Evolutionary conservation across 2,888 invertebrate genomes (phyloP).

Genomic region (Odiellus spinosus): DNA sequence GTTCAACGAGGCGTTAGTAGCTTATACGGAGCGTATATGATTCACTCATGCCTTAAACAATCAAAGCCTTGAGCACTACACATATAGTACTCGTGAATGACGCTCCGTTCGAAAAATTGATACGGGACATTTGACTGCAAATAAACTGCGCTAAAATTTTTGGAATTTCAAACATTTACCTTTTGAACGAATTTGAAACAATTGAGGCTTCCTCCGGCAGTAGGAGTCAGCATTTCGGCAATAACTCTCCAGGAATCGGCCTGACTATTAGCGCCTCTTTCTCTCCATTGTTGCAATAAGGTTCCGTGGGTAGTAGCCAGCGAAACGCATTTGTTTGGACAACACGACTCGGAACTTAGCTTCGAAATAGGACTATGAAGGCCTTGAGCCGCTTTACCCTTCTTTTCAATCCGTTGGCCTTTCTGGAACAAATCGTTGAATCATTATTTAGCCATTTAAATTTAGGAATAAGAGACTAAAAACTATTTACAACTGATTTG

Average conservation of each 20-base stretch:
- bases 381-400: slow-evolving; percentile 25
- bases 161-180: too few relatives aligned
- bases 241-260: slow-evolving; percentile 26
- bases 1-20: too few relatives aligned
- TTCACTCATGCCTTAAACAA: too few relatives aligned
- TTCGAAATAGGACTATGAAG: slow-evolving; percentile 22
- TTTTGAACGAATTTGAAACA: slow-evolving; percentile 28
- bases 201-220: slow-evolving; percentile 26
- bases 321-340: slow-evolving; percentile 25
- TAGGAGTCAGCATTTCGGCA: slow-evolving; percentile 30
- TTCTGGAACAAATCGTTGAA: slow-evolving; percentile 17
- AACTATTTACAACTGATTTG: too few relatives aligned
- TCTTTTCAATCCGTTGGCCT: slow-evolving; percentile 20
- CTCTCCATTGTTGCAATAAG: slow-evolving; percentile 25
- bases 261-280: slow-evolving; percentile 24
- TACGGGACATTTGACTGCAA: too few relatives aligned
- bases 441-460: too few relatives aligned
- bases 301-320: slow-evolving; percentile 21
- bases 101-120: too few relatives aligned
- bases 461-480: too few relatives aligned
- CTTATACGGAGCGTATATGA: too few relatives aligned
- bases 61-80: too few relatives aligned
- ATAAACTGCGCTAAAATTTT: too few relatives aligned
- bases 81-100: too few relatives aligned
- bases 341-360: slow-evolving; percentile 22